Percentiles rank a stretch among this genome's conserved stretches.
phyloP scores from a whole-genome alignment of 2,888 invertebrate species.

The Amiota communis region DNA sequence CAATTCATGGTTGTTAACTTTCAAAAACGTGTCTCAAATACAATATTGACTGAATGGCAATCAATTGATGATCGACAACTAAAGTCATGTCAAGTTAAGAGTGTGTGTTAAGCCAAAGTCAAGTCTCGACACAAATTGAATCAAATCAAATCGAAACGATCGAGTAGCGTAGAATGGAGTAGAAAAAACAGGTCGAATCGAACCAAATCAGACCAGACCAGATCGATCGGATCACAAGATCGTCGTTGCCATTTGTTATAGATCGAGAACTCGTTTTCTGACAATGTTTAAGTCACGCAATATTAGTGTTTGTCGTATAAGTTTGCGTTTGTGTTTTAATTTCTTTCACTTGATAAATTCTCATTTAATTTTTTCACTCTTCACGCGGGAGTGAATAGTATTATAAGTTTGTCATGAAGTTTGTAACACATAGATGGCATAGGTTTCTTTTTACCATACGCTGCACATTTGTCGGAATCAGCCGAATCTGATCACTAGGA shows the following conservation, averaged over 20 bases:
- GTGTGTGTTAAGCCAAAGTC: too few species aligned
- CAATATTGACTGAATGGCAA: constrained; percentile 51
- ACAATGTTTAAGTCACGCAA: constrained; percentile 41
- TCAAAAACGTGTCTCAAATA: constrained; percentile 50
- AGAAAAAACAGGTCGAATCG: background rate
- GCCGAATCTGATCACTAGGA: too few species aligned
- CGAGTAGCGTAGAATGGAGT: too few species aligned
- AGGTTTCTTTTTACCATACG: too few species aligned
- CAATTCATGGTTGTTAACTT: constrained; percentile 57
- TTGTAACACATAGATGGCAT: too few species aligned
- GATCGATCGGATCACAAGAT: background rate
- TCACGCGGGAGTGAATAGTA: too few species aligned
- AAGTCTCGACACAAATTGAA: background rate
- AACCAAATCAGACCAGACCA: constrained; percentile 14
- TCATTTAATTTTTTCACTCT: background rate
- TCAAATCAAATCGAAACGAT: background rate
- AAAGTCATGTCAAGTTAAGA: too few species aligned
- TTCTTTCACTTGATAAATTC: constrained; percentile 22
- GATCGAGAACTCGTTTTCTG: constrained; percentile 44
- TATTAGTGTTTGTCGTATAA: constrained; percentile 37
- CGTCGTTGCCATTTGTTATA: background rate
- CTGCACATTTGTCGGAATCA: too few species aligned
- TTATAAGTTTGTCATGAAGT: too few species aligned
- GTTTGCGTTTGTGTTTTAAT: constrained; percentile 49
- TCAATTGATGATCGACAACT: too few species aligned